phyloP scores from a whole-genome alignment of 2,888 invertebrate genomes.

The Conchocele bisecta region DNA sequence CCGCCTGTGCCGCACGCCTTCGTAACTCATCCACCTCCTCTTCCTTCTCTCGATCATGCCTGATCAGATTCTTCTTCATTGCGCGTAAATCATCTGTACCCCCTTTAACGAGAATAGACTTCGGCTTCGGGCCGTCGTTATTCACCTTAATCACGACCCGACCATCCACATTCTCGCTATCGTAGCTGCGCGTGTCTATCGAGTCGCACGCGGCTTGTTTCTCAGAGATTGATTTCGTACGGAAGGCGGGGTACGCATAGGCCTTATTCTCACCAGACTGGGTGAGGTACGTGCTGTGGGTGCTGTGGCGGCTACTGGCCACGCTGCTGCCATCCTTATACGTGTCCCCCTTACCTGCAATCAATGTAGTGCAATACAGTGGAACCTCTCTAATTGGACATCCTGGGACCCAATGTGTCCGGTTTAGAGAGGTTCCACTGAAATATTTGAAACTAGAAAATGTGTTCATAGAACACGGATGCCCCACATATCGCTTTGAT shows the following conservation, averaged over 20 bases:
- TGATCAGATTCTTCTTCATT: slow-evolving; percentile 37
- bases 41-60: slow-evolving; percentile 22
- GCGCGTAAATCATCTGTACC: slow-evolving; percentile 43
- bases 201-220: slow-evolving; percentile 44
- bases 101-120: slow-evolving; percentile 38
- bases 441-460: no score
- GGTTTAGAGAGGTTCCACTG: no score
- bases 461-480: no score
- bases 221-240: slow-evolving; percentile 43
- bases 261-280: slow-evolving; percentile 13
- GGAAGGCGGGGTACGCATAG: slow-evolving; percentile 42
- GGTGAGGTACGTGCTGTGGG: slow-evolving; percentile 24
- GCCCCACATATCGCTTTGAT: no score
- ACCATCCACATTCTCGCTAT: slow-evolving; percentile 34
- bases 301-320: slow-evolving; percentile 34
- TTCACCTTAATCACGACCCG: not conserved
- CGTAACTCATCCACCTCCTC: slow-evolving; percentile 27
- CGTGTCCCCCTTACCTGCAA: no score
- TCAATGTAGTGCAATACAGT: no score
- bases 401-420: no score
- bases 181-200: slow-evolving; percentile 49
- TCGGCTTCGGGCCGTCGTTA: slow-evolving; percentile 3
- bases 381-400: no score
- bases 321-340: slow-evolving; percentile 9
- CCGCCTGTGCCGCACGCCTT: not conserved